A percentile compares a stretch with the other conserved stretches of the same genome.
These are phyloP conservation scores for Corynorhinus townsendii DNA, from an alignment of 2,113 vertebrate genomes.

Conservation along the genomic window DNA sequence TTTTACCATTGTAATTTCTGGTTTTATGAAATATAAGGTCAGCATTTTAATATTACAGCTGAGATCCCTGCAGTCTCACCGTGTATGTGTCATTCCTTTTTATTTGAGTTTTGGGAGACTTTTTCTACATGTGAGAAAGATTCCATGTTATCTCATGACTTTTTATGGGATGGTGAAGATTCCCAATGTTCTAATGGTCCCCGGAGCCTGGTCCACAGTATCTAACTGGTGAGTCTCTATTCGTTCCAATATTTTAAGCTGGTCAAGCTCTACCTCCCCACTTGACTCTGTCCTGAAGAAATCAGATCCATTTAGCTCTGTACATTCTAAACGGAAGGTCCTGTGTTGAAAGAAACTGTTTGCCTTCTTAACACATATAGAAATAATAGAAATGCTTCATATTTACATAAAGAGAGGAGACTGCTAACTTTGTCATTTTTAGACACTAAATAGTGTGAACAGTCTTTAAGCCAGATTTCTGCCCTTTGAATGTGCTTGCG, in stretches of 20 bases:
- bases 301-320: not conserved
- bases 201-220: not conserved
- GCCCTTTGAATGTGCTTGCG: not conserved
- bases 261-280: not conserved
- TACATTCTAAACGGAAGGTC: not conserved
- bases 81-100: conserved; percentile 27
- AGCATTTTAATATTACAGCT: conserved; percentile 39
- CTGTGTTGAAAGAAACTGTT: not conserved
- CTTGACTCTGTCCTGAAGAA: not conserved
- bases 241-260: not conserved
- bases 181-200: not conserved
- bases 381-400: not conserved
- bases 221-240: not conserved
- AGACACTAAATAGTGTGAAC: not conserved
- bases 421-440: not conserved
- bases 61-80: not conserved
- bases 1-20: conserved; percentile 36
- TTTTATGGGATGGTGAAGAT: not conserved
- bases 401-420: not conserved
- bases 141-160: not conserved
- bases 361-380: not conserved
- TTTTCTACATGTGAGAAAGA: not conserved
- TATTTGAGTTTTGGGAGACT: not conserved
- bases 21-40: conserved; percentile 39
- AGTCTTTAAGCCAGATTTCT: not conserved